These are phyloP conservation scores for Percina caprodes DNA, from an alignment of 2,113 vertebrate genomes.

Conservation along the genomic window DNA sequence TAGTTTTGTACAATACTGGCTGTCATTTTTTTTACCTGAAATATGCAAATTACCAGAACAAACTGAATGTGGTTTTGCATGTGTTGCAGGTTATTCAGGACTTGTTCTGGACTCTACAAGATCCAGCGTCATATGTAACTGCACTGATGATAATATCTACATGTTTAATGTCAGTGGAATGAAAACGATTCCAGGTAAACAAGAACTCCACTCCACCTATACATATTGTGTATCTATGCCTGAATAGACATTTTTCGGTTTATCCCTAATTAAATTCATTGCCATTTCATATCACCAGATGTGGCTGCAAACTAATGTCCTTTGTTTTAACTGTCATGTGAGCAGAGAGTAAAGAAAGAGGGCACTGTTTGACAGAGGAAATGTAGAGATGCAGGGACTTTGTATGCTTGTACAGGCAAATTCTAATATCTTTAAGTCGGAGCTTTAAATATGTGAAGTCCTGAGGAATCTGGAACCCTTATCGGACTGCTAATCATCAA, in stretches of 20 bases:
- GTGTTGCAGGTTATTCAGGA: slow-evolving; percentile 91
- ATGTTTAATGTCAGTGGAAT: slow-evolving; percentile 92
- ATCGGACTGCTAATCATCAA: background rate
- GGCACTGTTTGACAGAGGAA: background rate
- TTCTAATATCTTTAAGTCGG: background rate
- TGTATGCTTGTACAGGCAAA: background rate
- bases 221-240: background rate
- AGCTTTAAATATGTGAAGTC: background rate
- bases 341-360: background rate
- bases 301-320: slow-evolving; percentile 40
- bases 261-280: background rate
- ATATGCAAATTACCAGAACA: background rate
- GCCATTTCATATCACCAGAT: slow-evolving; percentile 64
- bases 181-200: slow-evolving; percentile 89
- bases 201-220: background rate
- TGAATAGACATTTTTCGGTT: background rate
- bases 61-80: slow-evolving; percentile 7
- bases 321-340: background rate
- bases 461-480: background rate
- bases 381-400: background rate
- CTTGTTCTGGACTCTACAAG: slow-evolving; percentile 92
- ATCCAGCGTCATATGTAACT: slow-evolving; percentile 92
- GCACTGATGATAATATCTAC: slow-evolving; percentile 96
- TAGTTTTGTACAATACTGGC: slow-evolving; percentile 20
- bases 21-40: background rate